Percentiles rank a stretch among this genome's conserved stretches.
Conservation (phyloP, 2,797 vertebrate genomes). For the Crocidura indochinensis region DNA sequence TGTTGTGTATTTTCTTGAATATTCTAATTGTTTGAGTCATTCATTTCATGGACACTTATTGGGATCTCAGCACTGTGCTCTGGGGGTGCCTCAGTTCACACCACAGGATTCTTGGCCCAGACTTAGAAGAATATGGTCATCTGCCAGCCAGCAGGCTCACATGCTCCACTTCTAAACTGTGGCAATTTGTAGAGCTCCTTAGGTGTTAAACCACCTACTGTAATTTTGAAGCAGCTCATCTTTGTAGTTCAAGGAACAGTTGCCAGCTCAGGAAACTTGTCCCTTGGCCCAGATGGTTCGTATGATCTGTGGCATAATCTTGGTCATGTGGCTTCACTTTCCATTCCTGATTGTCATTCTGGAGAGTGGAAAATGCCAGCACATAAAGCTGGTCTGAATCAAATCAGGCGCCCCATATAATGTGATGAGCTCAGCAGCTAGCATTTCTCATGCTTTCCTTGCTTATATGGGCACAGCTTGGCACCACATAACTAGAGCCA, state of each 20-base stretch:
- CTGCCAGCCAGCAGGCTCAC: background rate
- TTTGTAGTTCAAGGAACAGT: conserved; percentile 42
- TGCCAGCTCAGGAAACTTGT: conserved; percentile 58
- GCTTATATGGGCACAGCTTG: background rate
- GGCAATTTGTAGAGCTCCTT: background rate
- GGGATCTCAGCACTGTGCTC: background rate
- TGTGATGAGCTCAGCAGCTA: background rate
- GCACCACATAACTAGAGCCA: no score
- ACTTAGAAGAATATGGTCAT: background rate
- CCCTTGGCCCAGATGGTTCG: conserved; percentile 51
- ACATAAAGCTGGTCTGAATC: background rate
- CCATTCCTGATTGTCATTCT: conserved; percentile 26
- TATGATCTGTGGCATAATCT: background rate
- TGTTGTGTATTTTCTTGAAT: background rate
- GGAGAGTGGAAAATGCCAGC: conserved; percentile 19
- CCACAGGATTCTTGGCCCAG: no score
- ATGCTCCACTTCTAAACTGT: conserved; percentile 7
- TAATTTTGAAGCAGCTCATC: conserved; percentile 63
- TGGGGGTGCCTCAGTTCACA: background rate
- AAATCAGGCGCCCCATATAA: background rate
- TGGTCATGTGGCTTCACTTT: conserved; percentile 36
- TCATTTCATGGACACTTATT: background rate
- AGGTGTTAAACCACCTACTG: background rate
- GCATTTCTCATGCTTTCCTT: background rate
- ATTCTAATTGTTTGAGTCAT: background rate